These are phyloP conservation scores for Platycheirus rosarum DNA, from an alignment of 2,888 invertebrate genomes.

Conservation along the genomic window DNA sequence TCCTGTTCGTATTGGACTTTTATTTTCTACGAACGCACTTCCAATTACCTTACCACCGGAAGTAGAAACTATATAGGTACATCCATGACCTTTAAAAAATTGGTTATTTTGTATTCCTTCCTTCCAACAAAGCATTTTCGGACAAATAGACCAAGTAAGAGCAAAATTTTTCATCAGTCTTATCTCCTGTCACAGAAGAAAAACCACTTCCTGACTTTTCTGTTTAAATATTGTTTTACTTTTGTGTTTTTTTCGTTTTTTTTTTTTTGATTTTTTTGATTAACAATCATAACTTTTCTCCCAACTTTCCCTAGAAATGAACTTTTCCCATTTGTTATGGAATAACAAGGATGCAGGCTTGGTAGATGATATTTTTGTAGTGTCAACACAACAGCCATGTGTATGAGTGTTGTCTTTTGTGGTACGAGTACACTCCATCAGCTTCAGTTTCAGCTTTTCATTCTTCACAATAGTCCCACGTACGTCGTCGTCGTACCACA, in stretches of 20 bases:
- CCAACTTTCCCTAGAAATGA: constrained; percentile 12
- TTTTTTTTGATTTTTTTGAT: constrained; percentile 11
- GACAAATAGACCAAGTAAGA: too few species aligned
- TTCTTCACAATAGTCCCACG: background rate
- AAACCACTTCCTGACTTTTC: background rate
- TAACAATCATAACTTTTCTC: constrained; percentile 42
- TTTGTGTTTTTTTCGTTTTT: too few species aligned
- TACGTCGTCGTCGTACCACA: background rate
- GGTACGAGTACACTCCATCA: too few species aligned
- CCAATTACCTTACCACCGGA: too few species aligned
- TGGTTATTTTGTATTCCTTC: too few species aligned
- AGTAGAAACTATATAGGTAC: too few species aligned
- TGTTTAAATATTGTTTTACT: background rate
- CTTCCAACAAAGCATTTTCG: too few species aligned
- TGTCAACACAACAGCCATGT: background rate
- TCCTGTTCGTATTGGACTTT: too few species aligned
- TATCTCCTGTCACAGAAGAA: background rate
- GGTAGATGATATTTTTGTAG: background rate
- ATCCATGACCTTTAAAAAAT: too few species aligned
- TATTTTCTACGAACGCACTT: too few species aligned
- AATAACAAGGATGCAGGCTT: constrained; percentile 11
- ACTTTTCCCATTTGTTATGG: constrained; percentile 43
- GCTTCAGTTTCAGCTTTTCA: background rate
- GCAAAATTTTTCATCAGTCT: constrained; percentile 8
- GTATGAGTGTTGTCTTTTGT: background rate